Evolutionary conservation across 2,113 vertebrate genomes (phyloP).

Genomic region (Lethenteron reissneri): DNA sequence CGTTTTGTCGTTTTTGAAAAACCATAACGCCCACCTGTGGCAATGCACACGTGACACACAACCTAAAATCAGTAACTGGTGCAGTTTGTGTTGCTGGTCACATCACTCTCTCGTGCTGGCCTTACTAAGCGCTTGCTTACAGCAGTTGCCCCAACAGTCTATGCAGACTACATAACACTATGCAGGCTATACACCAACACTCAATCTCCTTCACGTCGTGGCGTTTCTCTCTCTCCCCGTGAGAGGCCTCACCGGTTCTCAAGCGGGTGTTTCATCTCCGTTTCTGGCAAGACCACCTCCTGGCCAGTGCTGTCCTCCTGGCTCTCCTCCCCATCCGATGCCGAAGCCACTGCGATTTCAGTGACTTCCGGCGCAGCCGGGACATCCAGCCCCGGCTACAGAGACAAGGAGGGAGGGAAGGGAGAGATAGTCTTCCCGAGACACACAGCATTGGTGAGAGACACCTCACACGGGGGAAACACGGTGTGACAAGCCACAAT

Average conservation of each 20-base stretch:
- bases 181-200: background rate
- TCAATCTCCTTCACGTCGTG: background rate
- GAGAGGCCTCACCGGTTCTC: conserved; percentile 7
- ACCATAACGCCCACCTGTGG: conserved; percentile 43
- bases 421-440: too few species aligned
- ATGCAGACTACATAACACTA: background rate
- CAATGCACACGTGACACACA: conserved; percentile 5
- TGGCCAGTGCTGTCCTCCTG: too few species aligned
- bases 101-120: background rate
- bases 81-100: background rate
- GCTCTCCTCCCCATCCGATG: too few species aligned
- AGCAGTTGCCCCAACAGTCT: background rate
- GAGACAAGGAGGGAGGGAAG: too few species aligned
- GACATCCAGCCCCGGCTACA: too few species aligned
- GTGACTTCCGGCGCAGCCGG: too few species aligned
- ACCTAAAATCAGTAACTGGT: background rate
- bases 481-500: too few species aligned
- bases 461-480: too few species aligned
- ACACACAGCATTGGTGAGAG: too few species aligned
- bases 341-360: too few species aligned
- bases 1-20: conserved; percentile 51
- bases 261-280: conserved; percentile 7
- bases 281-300: too few species aligned
- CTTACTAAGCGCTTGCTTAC: background rate
- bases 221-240: background rate